Base-by-base conservation (phyloP, 2,888 invertebrate species). In the Thalpophila matura region DNA sequence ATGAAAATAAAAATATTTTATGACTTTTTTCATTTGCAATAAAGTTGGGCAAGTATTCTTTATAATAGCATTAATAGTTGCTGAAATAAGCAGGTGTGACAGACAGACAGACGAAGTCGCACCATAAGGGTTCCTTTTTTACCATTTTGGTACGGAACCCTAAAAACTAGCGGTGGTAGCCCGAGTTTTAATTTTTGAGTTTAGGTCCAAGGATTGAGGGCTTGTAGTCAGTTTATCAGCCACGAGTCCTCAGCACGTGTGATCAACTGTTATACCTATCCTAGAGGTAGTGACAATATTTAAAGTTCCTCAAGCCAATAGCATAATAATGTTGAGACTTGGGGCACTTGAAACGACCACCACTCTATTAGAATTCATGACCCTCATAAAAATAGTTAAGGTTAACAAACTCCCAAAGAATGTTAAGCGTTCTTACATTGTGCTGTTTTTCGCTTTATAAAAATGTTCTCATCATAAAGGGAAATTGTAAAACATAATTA, bases 401-500 rank as follows among this genome's bases (percentile, higher is more conserved):
- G 18, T 47, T n/a, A 0, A 4, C 1, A 10, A 26, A 43, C n/a
- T 35, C 16, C 10, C 9, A 26, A 31, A 31, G 1, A 35, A 29
- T 2, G 12, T 46, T 33, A 31, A 35, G 33, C 1, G 10, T 29
- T 26, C 24, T 29, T 1, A 3, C 56, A 42, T 16, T 14, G 16
- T 26, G 9, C 7, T 14, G 5, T 22, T n/a, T 33, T 56, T 12
- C 14, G 31, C 16, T 33, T 26, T 29, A 33, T 10, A 62, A 24
- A 40, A 70, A 51, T 12, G 22, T 33, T 47, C 31, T 42, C 56
- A 42, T 46, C 16, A 20, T 46, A 42, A 37, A 50, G 49, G 14
- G 40, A 51, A 56, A 51, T 71, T 64, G 7, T 49, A 6, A 69
- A 54, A 22, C 20, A 9, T 29, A 24, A 51, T 68, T 64, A 47